Evolutionary conservation across 2,797 vertebrate species (phyloP).

Genomic region (Galago senegalensis): DNA sequence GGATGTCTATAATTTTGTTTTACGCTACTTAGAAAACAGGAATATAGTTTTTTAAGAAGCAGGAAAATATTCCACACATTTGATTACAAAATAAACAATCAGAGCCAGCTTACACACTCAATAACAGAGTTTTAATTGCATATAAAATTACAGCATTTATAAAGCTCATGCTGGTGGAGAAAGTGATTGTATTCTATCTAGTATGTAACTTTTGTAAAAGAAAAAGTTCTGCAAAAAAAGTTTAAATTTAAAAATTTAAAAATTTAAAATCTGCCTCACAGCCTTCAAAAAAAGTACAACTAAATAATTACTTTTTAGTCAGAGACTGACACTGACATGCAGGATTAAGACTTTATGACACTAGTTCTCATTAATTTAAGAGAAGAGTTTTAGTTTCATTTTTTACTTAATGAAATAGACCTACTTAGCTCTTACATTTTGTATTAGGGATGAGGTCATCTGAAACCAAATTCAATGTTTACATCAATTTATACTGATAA

Average conservation of each 20-base stretch:
- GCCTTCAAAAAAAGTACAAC: not conserved
- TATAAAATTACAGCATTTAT: not conserved
- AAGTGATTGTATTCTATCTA: not conserved
- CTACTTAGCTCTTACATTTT: conserved; percentile 68
- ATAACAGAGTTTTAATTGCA: not conserved
- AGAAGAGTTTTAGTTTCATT: conserved; percentile 54
- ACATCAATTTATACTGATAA: conserved; percentile 58
- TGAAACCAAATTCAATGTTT: conserved; percentile 68
- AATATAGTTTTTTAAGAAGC: not conserved
- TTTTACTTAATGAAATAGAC: conserved; percentile 73
- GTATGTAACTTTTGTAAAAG: not conserved
- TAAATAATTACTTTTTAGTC: not conserved
- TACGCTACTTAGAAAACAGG: not conserved
- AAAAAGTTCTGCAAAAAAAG: not conserved
- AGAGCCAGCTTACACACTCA: not conserved
- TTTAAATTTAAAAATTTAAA: not conserved
- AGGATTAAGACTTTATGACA: conserved; percentile 18
- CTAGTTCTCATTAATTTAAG: conserved; percentile 57
- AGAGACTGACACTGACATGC: not conserved
- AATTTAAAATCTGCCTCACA: not conserved
- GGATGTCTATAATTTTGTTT: not conserved
- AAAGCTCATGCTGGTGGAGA: not conserved
- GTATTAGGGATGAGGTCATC: conserved; percentile 57
- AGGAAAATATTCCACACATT: not conserved
- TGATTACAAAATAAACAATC: not conserved